These are phyloP conservation scores for Ranitomeya imitator DNA, from an alignment of 2,113 vertebrate species.

Conservation along the genomic window DNA sequence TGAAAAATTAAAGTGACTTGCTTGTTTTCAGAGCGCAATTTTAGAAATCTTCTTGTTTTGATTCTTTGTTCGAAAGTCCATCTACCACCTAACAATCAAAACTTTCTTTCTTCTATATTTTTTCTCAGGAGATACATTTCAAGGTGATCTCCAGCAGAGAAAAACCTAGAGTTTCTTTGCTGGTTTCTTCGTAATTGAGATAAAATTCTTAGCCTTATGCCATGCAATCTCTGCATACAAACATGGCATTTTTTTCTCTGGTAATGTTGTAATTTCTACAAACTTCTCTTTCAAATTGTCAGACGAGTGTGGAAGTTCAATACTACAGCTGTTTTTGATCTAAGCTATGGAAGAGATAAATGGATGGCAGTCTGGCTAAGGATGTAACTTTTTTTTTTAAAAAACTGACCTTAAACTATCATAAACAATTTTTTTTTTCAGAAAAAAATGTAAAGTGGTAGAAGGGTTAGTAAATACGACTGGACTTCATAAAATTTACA, in stretches of 20 bases:
- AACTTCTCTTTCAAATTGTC: background rate
- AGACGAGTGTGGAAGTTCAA: background rate
- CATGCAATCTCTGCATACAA: background rate
- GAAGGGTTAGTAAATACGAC: no score
- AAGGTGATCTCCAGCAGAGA: background rate
- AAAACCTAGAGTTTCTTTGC: conserved; percentile 17
- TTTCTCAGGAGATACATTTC: background rate
- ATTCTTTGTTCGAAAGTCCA: background rate
- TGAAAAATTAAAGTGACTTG: background rate
- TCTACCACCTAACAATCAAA: background rate
- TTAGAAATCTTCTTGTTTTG: background rate
- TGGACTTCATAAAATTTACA: no score
- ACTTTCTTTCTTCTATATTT: background rate
- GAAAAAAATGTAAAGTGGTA: no score
- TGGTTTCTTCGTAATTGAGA: conserved; percentile 3
- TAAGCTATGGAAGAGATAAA: background rate
- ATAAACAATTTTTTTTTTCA: background rate
- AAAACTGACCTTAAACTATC: background rate
- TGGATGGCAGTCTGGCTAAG: background rate
- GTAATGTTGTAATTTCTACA: background rate
- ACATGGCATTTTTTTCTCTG: background rate
- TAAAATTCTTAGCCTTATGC: conserved; percentile 2
- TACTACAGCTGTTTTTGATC: background rate
- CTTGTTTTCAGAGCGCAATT: background rate
- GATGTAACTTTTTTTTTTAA: background rate